These are phyloP conservation scores for Patagioenas fasciata DNA, from an alignment of 2,113 vertebrate genomes.

Conservation along the genomic window DNA sequence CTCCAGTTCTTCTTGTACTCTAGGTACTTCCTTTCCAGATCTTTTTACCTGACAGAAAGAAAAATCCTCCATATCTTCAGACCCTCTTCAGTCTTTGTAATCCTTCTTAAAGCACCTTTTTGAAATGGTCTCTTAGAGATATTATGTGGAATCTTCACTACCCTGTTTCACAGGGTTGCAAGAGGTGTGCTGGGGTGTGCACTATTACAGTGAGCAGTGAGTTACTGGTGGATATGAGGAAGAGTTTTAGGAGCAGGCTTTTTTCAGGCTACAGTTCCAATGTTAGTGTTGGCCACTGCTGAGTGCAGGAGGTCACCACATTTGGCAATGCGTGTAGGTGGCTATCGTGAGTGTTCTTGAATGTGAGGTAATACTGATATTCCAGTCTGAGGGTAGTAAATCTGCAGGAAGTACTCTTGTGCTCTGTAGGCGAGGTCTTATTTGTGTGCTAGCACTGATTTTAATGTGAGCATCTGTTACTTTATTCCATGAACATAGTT, in stretches of 20 bases:
- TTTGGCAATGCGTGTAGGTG: background rate
- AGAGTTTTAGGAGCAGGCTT: background rate
- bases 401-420: background rate
- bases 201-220: accelerated
- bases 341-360: background rate
- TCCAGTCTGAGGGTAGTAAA: background rate
- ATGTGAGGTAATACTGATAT: background rate
- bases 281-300: background rate
- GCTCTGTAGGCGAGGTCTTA: background rate
- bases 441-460: background rate
- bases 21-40: background rate
- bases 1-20: background rate
- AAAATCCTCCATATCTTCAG: background rate
- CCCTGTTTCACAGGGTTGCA: background rate
- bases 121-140: background rate
- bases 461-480: background rate
- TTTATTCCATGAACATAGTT: background rate
- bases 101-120: background rate
- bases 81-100: background rate
- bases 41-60: background rate
- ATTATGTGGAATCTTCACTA: background rate
- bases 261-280: background rate
- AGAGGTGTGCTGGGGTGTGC: accelerated
- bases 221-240: background rate
- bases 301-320: background rate